Percentiles rank a stretch among this genome's conserved stretches.
Conservation (phyloP, 23 tunicate genomes). For the Pegea sp. region DNA sequence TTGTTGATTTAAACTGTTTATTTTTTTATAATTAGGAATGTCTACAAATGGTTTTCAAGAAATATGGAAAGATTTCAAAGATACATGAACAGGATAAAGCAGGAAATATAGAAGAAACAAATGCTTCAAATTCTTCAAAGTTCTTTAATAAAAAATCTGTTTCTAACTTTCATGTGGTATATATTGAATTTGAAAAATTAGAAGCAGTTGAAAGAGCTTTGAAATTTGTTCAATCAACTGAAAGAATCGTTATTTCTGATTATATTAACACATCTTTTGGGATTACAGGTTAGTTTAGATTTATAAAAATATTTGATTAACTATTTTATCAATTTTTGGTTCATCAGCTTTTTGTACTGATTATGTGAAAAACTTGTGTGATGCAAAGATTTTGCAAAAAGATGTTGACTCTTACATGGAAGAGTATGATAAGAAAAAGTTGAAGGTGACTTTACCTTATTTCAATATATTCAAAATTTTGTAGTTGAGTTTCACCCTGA, state of each 20-base stretch:
- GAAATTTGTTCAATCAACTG: background rate
- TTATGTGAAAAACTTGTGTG: conserved; percentile 11
- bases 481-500: background rate
- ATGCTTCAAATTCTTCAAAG: conserved; percentile 4
- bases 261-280: conserved; percentile 7
- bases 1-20: no score
- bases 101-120: conserved; percentile 6
- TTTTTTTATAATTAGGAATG: conserved; percentile 6
- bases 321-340: no score
- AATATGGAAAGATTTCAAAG: conserved; percentile 15
- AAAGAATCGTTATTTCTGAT: background rate
- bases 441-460: background rate
- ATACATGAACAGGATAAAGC: conserved; percentile 19
- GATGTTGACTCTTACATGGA: conserved; percentile 37
- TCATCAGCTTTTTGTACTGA: conserved; percentile 25
- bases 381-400: conserved; percentile 8
- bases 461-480: background rate
- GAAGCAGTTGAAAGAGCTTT: conserved; percentile 1
- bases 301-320: background rate
- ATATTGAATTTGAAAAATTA: conserved; percentile 3
- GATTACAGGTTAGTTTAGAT: conserved; percentile 7
- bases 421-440: conserved; percentile 29
- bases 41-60: conserved; percentile 8
- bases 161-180: conserved; percentile 16
- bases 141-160: conserved; percentile 7